phyloP scores from a whole-genome alignment of 2,888 invertebrate species.

The Drosophila aldrichi region DNA sequence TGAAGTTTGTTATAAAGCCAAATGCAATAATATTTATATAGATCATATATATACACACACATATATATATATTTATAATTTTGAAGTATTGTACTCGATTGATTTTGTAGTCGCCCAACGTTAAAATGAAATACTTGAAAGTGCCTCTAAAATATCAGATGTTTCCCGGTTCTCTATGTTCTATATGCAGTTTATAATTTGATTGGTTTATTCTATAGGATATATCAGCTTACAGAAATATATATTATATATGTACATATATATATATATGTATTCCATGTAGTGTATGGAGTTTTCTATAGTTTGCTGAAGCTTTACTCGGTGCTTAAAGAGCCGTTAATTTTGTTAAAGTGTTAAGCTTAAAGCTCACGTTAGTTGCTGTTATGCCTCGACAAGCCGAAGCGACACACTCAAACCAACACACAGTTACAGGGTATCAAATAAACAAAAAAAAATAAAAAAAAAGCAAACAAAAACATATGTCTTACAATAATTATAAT shows the following conservation, averaged over 20 bases:
- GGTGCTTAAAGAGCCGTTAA: slow-evolving; percentile 39
- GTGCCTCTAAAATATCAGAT: slow-evolving; percentile 53
- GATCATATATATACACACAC: background rate
- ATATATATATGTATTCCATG: too few relatives aligned
- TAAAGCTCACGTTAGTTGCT: slow-evolving; percentile 52
- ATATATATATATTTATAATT: background rate
- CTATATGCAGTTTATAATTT: background rate
- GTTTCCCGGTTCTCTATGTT: background rate
- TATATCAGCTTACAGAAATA: background rate
- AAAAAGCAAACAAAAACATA: slow-evolving; percentile 1
- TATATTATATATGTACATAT: background rate
- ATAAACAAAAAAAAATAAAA: background rate
- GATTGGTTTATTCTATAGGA: background rate
- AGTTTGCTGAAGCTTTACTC: slow-evolving; percentile 20
- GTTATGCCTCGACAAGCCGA: slow-evolving; percentile 22
- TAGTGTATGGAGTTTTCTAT: slow-evolving; percentile 1
- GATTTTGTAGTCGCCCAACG: slow-evolving; percentile 4
- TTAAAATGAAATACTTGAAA: slow-evolving; percentile 44
- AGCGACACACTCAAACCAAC: background rate
- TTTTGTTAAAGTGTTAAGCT: slow-evolving; percentile 67
- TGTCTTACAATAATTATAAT: slow-evolving; percentile 27
- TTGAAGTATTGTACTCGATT: background rate
- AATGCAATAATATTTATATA: background rate
- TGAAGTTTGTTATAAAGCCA: background rate
- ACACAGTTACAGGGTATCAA: slow-evolving; percentile 54